phyloP scores from a whole-genome alignment of 1,140 invertebrate genomes.

The Cydia splendana region DNA sequence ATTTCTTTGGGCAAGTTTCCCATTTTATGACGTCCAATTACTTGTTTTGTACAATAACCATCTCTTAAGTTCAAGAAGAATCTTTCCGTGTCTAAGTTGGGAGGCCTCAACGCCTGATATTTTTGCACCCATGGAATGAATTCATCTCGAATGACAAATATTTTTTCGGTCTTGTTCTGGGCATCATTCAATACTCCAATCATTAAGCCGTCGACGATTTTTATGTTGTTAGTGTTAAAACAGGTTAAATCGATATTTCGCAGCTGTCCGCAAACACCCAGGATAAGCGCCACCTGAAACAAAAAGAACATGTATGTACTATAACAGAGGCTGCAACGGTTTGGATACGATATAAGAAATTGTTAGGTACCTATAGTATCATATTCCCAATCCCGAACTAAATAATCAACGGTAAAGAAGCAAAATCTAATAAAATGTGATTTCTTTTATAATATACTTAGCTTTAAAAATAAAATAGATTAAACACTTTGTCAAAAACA shows the following conservation, averaged over 20 bases:
- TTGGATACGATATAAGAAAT: no score
- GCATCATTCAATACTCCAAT: not conserved
- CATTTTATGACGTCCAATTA: not conserved
- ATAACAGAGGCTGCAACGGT: no score
- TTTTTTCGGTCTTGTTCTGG: not conserved
- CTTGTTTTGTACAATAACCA: not conserved
- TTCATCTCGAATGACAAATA: slow-evolving; percentile 2
- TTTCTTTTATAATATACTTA: no score
- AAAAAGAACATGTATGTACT: not conserved
- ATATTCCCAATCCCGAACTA: no score
- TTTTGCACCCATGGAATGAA: not conserved
- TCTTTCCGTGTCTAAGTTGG: not conserved
- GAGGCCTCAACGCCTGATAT: not conserved
- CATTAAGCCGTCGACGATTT: not conserved
- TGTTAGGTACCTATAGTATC: no score
- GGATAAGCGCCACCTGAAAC: slow-evolving; percentile 1
- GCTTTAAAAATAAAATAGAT: no score
- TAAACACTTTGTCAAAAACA: no score
- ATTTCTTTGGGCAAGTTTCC: not conserved
- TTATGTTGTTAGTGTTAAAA: not conserved
- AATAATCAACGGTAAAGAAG: no score
- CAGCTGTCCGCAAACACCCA: not conserved
- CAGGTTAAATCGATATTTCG: not conserved
- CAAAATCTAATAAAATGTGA: no score
- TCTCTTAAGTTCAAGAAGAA: not conserved